These are phyloP conservation scores for Mesocricetus auratus DNA, from an alignment of 2,113 vertebrate species.

Conservation along the genomic window DNA sequence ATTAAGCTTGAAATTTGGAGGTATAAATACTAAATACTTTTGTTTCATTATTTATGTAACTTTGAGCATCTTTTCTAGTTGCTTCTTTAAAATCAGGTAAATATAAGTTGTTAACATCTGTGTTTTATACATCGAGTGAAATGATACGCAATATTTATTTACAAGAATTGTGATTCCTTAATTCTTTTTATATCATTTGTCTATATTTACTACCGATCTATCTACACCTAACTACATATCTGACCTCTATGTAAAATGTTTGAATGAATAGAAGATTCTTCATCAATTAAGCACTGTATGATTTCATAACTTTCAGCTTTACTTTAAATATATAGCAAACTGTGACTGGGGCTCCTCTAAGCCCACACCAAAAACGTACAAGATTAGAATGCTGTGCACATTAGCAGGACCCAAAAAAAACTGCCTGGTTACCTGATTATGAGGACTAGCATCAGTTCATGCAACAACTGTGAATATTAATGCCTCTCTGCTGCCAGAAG, in stretches of 20 bases:
- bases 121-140: constrained; percentile 18
- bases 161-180: neutral
- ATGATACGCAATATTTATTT: neutral
- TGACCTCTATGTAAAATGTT: neutral
- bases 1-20: neutral
- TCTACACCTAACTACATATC: neutral
- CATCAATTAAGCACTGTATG: neutral
- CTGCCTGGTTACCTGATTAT: neutral
- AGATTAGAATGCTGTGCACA: neutral
- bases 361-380: neutral
- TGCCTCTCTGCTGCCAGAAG: neutral
- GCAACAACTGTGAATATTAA: neutral
- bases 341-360: neutral
- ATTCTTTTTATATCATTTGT: neutral
- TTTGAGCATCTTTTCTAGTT: neutral
- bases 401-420: neutral
- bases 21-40: neutral
- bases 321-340: neutral
- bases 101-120: neutral
- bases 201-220: neutral
- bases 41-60: neutral
- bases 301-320: neutral
- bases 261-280: neutral
- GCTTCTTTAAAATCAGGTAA: neutral
- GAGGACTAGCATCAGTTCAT: neutral